phyloP scores from a whole-genome alignment of 2,113 vertebrate genomes.

The Parotia lawesii region DNA sequence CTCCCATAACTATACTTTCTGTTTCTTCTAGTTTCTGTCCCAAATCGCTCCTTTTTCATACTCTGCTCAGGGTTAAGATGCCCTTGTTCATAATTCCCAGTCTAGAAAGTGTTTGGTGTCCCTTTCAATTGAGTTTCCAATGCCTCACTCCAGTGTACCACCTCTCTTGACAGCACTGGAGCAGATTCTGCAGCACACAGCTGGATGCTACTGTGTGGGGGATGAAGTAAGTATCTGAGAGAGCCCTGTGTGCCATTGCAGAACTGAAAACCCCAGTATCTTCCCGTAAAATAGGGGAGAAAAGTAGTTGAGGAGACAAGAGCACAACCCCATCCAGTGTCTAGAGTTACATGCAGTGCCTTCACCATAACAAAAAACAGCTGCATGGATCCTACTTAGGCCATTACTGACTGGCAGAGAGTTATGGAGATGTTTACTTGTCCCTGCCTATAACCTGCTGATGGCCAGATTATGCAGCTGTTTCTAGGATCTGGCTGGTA shows the following conservation, averaged over 20 bases:
- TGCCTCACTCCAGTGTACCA: neutral
- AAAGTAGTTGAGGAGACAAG: neutral
- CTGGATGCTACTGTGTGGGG: slow-evolving; percentile 87
- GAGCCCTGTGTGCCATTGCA: neutral
- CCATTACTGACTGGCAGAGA: neutral
- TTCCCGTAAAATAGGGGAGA: neutral
- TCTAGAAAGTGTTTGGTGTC: neutral
- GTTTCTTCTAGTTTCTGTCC: neutral
- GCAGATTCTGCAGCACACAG: slow-evolving; percentile 80
- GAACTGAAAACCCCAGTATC: neutral
- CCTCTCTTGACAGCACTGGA: slow-evolving; percentile 82
- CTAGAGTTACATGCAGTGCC: neutral
- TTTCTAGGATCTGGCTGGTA: neutral
- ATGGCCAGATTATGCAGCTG: neutral
- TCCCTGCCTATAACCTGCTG: neutral
- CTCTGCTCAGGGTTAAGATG: neutral
- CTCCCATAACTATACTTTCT: neutral
- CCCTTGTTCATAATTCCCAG: neutral
- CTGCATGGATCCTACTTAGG: neutral
- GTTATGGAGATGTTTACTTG: neutral
- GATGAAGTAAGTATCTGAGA: slow-evolving; percentile 80
- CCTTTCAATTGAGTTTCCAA: neutral
- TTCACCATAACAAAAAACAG: neutral
- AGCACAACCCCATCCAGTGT: neutral
- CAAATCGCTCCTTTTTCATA: neutral